Conservation (phyloP, 2,888 invertebrate genomes). For the Drosophila rubida region DNA sequence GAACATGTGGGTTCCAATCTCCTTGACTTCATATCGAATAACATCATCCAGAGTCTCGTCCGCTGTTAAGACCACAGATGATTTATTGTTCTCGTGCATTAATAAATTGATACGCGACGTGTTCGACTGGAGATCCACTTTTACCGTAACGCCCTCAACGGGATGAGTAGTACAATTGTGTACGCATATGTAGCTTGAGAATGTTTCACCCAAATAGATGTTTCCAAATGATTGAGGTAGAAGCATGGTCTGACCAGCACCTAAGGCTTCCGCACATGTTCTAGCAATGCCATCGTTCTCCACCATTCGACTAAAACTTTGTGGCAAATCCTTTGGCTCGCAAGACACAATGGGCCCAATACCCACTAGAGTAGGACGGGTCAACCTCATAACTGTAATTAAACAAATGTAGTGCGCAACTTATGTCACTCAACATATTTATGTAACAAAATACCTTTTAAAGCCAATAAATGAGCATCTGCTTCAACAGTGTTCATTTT, state of each 20-base stretch:
- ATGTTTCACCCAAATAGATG: conserved; percentile 98
- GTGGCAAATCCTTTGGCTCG: conserved; percentile 94
- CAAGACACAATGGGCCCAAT: conserved; percentile 91
- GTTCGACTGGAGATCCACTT: conserved; percentile 97
- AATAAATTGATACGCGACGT: conserved; percentile 94
- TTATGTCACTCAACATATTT: not conserved
- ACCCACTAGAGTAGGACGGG: conserved; percentile 94
- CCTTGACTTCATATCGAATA: conserved; percentile 99
- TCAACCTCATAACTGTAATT: conserved; percentile 94
- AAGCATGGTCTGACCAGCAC: conserved; percentile 94
- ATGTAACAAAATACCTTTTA: conserved; percentile 79
- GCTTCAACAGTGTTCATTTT: conserved; percentile 81
- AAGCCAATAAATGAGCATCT: conserved; percentile 83
- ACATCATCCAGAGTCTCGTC: conserved; percentile 97
- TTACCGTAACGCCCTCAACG: conserved; percentile 85
- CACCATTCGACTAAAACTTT: conserved; percentile 91
- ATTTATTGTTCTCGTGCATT: conserved; percentile 88
- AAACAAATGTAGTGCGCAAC: not conserved
- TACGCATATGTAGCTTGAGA: conserved; percentile 98
- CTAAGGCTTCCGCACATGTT: conserved; percentile 90
- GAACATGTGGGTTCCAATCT: conserved; percentile 98
- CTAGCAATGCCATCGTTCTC: conserved; percentile 94
- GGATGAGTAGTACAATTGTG: conserved; percentile 96
- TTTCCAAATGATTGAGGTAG: conserved; percentile 99
- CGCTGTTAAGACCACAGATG: conserved; percentile 88